Evolutionary conservation across 2,797 vertebrate genomes (phyloP), one percentile per base, ranked within the genome.

Genomic region (Novumbra hubbsi): DNA sequence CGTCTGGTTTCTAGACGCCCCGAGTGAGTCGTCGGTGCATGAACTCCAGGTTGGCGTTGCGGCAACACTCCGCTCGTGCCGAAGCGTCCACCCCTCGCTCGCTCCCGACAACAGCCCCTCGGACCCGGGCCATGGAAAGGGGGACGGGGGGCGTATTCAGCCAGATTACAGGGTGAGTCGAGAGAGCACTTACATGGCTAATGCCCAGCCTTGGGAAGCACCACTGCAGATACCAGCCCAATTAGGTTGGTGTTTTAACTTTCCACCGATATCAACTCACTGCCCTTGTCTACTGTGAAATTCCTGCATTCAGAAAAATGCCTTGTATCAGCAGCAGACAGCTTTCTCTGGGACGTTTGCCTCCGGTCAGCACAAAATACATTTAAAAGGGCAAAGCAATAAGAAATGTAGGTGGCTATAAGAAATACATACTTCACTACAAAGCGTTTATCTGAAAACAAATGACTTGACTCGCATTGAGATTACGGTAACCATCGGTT

Each of bases 121-220:
- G 12, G 52, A 60, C 2, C 0, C 55, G 24, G 55, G 55, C 55
- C 41, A 9, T 12, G 11, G n/a, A 70, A 60, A 71, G 66, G 81
- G 80, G 81, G 72, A 89, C 62, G 11, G 74, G 32, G 38, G 12
- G 74, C 75, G 80, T 81, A 84, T 88, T 88, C 84, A 83, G 9
- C 49, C 81, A 89, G 85, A 83, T 80, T 79, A 80, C 63, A n/a
- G 71, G 75, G 84, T 78, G 78, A 80, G 88, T 81, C 66, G 62
- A 77, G 86, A 77, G 76, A 81, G 72, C 32, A 71, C 70, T 84
- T 80, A 77, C 70, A 84, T 76, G 81, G 82, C 74, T 67, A 85
- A 87, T 86, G 83, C 9, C 80, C 83, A 85, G 73, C 79, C 73
- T 76, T 76, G 73, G 71, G 70, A 79, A 57, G 82, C 81, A n/a